These are phyloP conservation scores for Hippocampus mohnikei DNA, from an alignment of 2,113 vertebrate species.

Conservation along the genomic window DNA sequence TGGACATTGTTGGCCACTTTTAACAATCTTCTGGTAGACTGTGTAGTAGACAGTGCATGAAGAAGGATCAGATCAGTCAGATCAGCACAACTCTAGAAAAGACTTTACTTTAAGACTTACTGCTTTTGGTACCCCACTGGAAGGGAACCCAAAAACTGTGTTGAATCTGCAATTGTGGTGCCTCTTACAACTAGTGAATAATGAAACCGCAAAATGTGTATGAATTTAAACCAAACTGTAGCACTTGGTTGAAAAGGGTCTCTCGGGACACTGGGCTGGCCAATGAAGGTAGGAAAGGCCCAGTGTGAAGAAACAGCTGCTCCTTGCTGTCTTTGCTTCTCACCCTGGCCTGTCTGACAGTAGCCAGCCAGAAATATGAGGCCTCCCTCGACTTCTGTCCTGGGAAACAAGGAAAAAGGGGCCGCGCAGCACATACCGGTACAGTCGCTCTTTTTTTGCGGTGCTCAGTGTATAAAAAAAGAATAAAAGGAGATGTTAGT, in stretches of 20 bases:
- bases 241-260: not conserved
- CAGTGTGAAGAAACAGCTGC: slow-evolving; percentile 71
- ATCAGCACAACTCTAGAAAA: not conserved
- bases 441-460: slow-evolving; percentile 37
- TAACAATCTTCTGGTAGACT: too few relatives aligned
- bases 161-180: not conserved
- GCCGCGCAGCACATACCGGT: slow-evolving; percentile 49
- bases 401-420: slow-evolving; percentile 60
- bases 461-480: slow-evolving; percentile 45
- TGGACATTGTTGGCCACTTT: too few relatives aligned
- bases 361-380: slow-evolving; percentile 73
- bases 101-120: too few relatives aligned
- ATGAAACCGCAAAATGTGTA: not conserved
- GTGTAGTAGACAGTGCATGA: too few relatives aligned
- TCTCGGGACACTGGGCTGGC: not conserved
- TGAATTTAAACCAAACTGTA: not conserved
- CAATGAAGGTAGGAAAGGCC: slow-evolving; percentile 60
- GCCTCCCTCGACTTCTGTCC: slow-evolving; percentile 73
- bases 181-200: not conserved
- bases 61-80: not conserved
- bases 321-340: slow-evolving; percentile 68
- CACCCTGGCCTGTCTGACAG: slow-evolving; percentile 64
- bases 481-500: slow-evolving; percentile 61
- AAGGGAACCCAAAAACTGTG: not conserved
- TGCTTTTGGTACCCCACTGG: not conserved